Base-by-base conservation (phyloP, 1,140 invertebrate species). In the Sipha flava region DNA sequence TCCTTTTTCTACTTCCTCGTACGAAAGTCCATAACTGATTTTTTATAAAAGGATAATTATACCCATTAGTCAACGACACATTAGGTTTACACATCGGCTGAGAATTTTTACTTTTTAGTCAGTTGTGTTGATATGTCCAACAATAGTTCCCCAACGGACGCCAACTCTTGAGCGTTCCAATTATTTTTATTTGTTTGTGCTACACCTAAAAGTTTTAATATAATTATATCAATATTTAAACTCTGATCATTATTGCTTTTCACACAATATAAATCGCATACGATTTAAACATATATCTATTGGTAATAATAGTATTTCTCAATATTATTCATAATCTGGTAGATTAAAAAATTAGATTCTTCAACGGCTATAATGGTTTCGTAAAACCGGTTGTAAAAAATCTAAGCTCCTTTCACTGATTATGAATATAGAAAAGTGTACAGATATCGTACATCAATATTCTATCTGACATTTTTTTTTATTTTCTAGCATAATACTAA, bases 1-100 rank as follows among this genome's bases (percentile, higher is more conserved):
- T 49, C 91, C 93, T 83, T 94, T 94, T 83, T 96, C 92, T 62
- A 97, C 92, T 83, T 95, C 94, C 82, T 96, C 93, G 82, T 91
- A 90, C 0, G 90, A 92, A 37, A 97, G 85, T 2, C 93, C 93
- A 83, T 95, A 96, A 43, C 94, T 95, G 70, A 2, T 79, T 47
- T 18, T 4, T 29, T 70, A 6, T 10, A 66, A 12, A 1, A n/a
- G 37, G 21, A n/a, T 10, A 6, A 23, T 2, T 37, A 26, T 37
- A n/a, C n/a, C n/a, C n/a, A n/a, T n/a, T 47, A 47, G 45, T 18
- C 14, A 18, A 18, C 45, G 14, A 18, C 29, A 5, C 7, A 31
- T 66, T 37, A 34, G 21, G 23, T n/a, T n/a, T n/a, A n/a, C n/a
- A n/a, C 49, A 66, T 26, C 12, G 59, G n/a, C n/a, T n/a, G n/a